Base-by-base conservation (phyloP, 2,888 invertebrate genomes). In the Tachina lurida region DNA sequence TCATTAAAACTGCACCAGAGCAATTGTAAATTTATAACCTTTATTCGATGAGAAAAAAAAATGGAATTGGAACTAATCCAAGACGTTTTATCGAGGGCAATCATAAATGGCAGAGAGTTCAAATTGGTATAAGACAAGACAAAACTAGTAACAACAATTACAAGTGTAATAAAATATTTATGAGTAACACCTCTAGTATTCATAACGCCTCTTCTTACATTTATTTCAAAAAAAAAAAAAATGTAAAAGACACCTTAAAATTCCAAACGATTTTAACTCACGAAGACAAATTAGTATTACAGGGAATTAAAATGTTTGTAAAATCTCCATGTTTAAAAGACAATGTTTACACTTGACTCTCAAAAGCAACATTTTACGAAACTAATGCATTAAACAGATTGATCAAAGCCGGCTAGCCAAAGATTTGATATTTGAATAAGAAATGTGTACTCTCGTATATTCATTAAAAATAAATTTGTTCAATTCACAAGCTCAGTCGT, bases 91-190 rank as follows among this genome's bases (percentile, higher is more conserved):
- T 56, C 45, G 60, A 19, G 17, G 74, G 60, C 58, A 67, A 60
- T 74, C 74, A 74, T 74, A 68, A 70, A 70, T 70, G 60, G 47
- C 62, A 75, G 17, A 63, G 49, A 19, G 54, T 63, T 45, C 22
- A 43, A 56, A 76, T 76, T 76, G 7, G 10, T 9, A 31, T 52
- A 10, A 5, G 12, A 4, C 41, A 31, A 43, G 15, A 52, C 13
- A 65, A n/a, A 49, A 39, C 22, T 17, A 10, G 54, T 65, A 17
- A 45, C 71, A 84, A 75, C 75, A 82, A 71, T 58, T 71, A 82
- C 80, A 80, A 80, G 80, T 84, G 84, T 76, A 73, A 84, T 80
- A 84, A 80, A 80, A 84, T 76, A 80, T 74, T 52, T 74, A 67
- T 80, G 47, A 74, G 76, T 84, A 84, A 76, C 84, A 80, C 80